A percentile compares a stretch with the other conserved stretches of the same genome.
Evolutionary conservation across 2,888 invertebrate species (phyloP).

Genomic region (Yponomeuta cagnagella): DNA sequence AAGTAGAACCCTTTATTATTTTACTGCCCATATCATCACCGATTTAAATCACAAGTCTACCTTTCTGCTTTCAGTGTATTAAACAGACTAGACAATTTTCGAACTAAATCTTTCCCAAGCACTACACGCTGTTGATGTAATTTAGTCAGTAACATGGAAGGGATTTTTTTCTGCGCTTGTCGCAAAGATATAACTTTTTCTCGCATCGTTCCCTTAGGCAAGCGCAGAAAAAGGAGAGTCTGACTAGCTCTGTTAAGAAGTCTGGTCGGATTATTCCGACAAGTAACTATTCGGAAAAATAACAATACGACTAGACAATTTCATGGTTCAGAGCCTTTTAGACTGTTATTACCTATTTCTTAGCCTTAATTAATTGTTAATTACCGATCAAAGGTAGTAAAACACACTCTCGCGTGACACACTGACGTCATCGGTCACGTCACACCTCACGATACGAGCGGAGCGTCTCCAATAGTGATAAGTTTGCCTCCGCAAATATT

Average conservation of each 20-base stretch:
- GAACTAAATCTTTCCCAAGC: not conserved
- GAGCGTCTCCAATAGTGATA: conserved; percentile 33
- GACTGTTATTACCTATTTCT: too few species aligned
- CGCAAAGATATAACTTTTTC: too few species aligned
- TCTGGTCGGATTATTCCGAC: too few species aligned
- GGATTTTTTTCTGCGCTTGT: too few species aligned
- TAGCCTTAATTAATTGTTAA: not conserved
- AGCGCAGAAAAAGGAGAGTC: too few species aligned
- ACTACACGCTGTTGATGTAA: too few species aligned
- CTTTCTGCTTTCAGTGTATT: not conserved
- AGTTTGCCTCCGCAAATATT: conserved; percentile 56
- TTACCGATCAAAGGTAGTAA: not conserved
- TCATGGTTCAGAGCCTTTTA: too few species aligned
- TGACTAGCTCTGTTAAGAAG: too few species aligned
- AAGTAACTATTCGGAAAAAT: too few species aligned
- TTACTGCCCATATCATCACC: not conserved
- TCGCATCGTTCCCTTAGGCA: too few species aligned
- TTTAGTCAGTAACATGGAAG: too few species aligned
- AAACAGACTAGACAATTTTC: not conserved
- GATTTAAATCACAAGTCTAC: not conserved
- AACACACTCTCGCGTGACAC: not conserved
- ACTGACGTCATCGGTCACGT: conserved; percentile 44
- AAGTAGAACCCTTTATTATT: not conserved
- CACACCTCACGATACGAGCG: conserved; percentile 31
- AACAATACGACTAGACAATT: too few species aligned